phyloP scores from a whole-genome alignment of 2,113 vertebrate species.

The Diphyllodes magnificus region DNA sequence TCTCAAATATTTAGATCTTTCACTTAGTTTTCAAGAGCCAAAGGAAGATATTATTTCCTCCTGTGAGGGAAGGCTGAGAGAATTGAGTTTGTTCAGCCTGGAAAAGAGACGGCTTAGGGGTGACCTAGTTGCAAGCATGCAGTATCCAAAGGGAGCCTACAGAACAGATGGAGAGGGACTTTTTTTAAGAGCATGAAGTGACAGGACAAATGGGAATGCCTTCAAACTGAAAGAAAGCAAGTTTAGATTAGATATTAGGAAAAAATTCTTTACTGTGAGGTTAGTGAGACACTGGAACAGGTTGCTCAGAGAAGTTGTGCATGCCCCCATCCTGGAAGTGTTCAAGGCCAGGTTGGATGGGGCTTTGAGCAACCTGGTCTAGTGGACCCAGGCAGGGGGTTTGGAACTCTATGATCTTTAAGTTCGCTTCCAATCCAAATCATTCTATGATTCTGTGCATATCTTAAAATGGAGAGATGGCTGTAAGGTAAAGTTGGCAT shows the following conservation, averaged over 20 bases:
- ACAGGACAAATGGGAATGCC: neutral
- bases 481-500: neutral
- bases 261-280: neutral
- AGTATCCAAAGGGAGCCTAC: neutral
- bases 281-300: neutral
- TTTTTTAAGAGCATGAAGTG: neutral
- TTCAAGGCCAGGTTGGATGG: neutral
- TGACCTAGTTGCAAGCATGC: neutral
- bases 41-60: neutral
- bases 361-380: neutral
- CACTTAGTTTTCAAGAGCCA: neutral
- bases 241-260: neutral
- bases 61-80: neutral
- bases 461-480: neutral
- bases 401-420: neutral
- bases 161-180: neutral
- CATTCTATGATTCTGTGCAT: neutral
- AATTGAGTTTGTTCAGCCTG: neutral
- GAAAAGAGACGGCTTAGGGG: rapidly evolving
- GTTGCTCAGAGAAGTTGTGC: neutral
- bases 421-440: neutral
- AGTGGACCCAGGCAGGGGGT: neutral
- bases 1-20: neutral
- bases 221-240: neutral
- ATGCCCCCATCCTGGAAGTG: neutral